Base-by-base conservation (phyloP, 2,797 vertebrate genomes). In the Platalea minor region DNA sequence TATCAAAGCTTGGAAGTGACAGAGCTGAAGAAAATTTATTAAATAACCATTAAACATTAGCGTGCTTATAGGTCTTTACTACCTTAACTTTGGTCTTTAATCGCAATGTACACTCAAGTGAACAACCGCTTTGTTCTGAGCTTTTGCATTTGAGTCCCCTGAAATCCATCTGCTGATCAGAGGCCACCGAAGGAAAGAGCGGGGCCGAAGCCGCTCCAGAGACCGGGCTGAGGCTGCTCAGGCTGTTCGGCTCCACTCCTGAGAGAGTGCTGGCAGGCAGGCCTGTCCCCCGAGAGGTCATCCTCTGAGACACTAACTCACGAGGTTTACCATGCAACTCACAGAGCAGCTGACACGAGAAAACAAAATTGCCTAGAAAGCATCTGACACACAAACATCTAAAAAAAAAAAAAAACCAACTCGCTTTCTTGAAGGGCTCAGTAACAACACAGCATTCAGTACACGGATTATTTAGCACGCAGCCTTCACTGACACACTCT, bases 71-170 rank as follows among this genome's bases (percentile, higher is more conserved):
- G 10, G 17, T 24, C 53, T 81, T 78, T 64, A 78, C 7, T 60
- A 17, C 7, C 53, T 33, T 11, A 70, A 54, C 33, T 86, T 50
- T 37, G 23, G 56, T 61, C 65, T 70, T 93, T n/a, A 76, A 88
- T 39, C 0, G 0, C 46, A 61, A 46, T 1, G 11, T 17, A 48
- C 21, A 50, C 41, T 23, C 45, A 69, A 48, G 37, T 13, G 19
- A 93, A 76, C 19, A 84, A 64, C 14, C 82, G 20, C 65, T 79
- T 65, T 19, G 12, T 59, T 74, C 17, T 33, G n/a, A 78, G 65
- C 50, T 88, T 79, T 50, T 73, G 31, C 20, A 31, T 69, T 51
- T 80, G 60, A 68, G 53, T 80, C 19, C 60, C 19, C 45, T 33
- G 8, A 77, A 89, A 81, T 26, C 23, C 31, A 17, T 43, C 33